These are phyloP conservation scores for Teinopalpus imperialis DNA, from an alignment of 2,888 invertebrate species.

Conservation along the genomic window DNA sequence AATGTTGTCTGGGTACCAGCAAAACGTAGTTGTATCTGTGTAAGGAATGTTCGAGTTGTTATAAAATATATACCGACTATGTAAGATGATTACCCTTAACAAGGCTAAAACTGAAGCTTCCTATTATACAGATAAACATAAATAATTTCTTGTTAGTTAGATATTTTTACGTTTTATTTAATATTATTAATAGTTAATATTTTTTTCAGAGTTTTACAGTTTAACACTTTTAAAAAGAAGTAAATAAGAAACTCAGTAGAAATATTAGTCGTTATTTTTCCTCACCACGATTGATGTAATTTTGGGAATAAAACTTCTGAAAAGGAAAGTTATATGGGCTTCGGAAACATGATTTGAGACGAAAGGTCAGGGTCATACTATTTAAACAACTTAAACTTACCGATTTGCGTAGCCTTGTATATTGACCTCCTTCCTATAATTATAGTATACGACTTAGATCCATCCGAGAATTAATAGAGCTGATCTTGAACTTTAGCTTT, in stretches of 20 bases:
- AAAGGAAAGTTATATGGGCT: too few species aligned
- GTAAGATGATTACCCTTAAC: not conserved
- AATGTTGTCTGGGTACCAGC: not conserved
- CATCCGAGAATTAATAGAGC: constrained; percentile 1
- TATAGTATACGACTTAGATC: constrained; percentile 1
- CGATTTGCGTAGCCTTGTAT: constrained; percentile 6
- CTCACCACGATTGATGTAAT: too few species aligned
- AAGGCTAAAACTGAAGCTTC: constrained; percentile 3
- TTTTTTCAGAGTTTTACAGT: too few species aligned
- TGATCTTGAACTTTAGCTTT: constrained; percentile 23
- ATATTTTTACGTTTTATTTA: too few species aligned
- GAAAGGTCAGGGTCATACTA: constrained; percentile 2
- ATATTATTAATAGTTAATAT: too few species aligned
- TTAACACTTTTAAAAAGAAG: too few species aligned
- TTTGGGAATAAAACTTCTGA: too few species aligned
- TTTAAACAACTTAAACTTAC: not conserved
- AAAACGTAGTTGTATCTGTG: not conserved
- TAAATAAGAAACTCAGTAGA: too few species aligned
- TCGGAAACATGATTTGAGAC: too few species aligned
- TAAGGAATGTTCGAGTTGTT: not conserved
- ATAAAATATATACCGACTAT: not conserved
- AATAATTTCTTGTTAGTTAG: too few species aligned
- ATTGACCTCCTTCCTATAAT: constrained; percentile 15
- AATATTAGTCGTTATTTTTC: too few species aligned
- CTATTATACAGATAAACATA: not conserved